Evolutionary conservation across 2,888 invertebrate species (phyloP).

Genomic region (Oscheius sp.): DNA sequence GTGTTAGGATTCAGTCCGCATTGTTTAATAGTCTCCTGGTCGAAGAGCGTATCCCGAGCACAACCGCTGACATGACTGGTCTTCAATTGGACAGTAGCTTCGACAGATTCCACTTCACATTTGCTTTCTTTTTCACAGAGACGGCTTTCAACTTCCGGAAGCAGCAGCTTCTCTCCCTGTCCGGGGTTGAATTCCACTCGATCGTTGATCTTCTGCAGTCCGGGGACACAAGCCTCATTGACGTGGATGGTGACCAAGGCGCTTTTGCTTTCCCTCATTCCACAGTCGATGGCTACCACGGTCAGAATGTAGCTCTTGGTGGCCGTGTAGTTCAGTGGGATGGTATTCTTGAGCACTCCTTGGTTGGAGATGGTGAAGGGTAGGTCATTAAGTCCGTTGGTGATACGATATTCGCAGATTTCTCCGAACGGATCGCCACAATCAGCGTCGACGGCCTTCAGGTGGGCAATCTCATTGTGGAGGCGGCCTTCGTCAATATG

Average conservation of each 20-base stretch:
- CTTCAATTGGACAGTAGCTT: conserved; percentile 79
- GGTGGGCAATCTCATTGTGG: conserved; percentile 84
- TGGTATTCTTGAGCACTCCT: conserved; percentile 86
- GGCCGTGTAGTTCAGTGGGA: conserved; percentile 89
- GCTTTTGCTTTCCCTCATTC: conserved; percentile 86
- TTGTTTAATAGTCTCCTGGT: conserved; percentile 50
- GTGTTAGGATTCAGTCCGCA: conserved; percentile 36
- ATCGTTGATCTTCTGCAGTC: conserved; percentile 39
- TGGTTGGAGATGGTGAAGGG: conserved; percentile 72
- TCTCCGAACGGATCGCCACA: conserved; percentile 94
- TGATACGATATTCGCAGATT: conserved; percentile 96
- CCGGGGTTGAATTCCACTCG: conserved; percentile 88
- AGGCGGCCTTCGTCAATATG: conserved; percentile 86
- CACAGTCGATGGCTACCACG: conserved; percentile 96
- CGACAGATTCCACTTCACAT: conserved; percentile 69
- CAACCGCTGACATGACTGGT: conserved; percentile 93
- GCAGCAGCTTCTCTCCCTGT: conserved; percentile 82
- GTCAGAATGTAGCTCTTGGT: conserved; percentile 95
- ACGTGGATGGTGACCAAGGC: conserved; percentile 97
- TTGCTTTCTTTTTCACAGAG: conserved; percentile 47
- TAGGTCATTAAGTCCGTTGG: conserved; percentile 76
- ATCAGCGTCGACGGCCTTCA: conserved; percentile 91
- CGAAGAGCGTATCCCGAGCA: conserved; percentile 88
- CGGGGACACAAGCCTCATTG: conserved; percentile 77
- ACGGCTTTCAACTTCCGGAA: conserved; percentile 75